Base-by-base conservation (phyloP, 1,140 invertebrate species). In the Neodiprion fabricii region DNA sequence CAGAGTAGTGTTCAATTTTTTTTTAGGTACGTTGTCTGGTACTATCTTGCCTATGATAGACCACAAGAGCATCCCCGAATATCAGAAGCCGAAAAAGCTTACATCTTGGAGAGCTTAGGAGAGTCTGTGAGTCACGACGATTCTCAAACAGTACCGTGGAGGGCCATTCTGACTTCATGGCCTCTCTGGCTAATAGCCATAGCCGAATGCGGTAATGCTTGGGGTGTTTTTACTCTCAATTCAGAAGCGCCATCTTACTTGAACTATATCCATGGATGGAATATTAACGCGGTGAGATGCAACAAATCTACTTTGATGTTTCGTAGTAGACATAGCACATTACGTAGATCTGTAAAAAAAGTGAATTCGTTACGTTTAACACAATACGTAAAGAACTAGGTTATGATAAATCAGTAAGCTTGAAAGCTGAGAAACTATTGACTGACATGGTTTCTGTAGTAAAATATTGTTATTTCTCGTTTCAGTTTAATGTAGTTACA, bases 181-280 rank as follows among this genome's bases (percentile, higher is more conserved):
- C 92, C 95, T 0, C 90, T 97, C 1, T 96, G 94, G 94, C 91
- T 95, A 40, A 92, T 94, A 71, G 90, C 94, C 67, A 81, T 93
- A 1, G 91, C 93, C 0, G 94, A 98, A 82, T 94, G 94, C 89
- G 94, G 95, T 11, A 91, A 92, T 67, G 92, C 95, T 79, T 98
- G 96, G 95, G 95, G 95, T 2, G 91, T 96, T 50, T 95, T 96
- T 75, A 97, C 95, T 0, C 87, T 97, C 70, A 92, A 97, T 83
- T 95, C 95, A 1, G 93, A 96, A 79, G 90, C 95, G 0, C 97
- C 97, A 0, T 95, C 93, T 0, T 98, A 97, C 83, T 93, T 98
- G 82, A 94, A 93, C 74, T 92, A 94, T 78, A 92, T 97, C 49
- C 92, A 97, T 72, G 93, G 95, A 74, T 96, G 94, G 90, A 91